Evolutionary conservation across 2,797 vertebrate species (phyloP), one percentile per base, ranked within the genome.

Genomic region (Xerus rutilus): DNA sequence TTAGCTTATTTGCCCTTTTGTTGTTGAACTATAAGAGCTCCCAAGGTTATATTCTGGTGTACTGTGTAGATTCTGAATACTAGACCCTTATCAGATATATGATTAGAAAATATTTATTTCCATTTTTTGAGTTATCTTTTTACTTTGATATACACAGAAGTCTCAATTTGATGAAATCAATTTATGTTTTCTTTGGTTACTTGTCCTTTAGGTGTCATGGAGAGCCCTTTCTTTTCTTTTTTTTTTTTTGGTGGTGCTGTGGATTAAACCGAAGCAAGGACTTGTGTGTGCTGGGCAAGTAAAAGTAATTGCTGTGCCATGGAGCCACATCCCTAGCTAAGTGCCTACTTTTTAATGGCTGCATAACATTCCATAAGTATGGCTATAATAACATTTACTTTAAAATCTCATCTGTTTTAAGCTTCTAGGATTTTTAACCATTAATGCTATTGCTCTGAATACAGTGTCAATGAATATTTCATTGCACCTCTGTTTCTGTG

Each of bases 401-500:
- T 57, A 94, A 86, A 81, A 65, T 57, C 28, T 88, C 12, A 52
- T 57, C 7, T 69, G 72, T 59, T 77, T 45, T 94, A n/a, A 54
- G 13, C 82, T 84, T 95, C 18, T 86, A 47, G 76, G 49, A 17
- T 49, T 79, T 54, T 39, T 88, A 18, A 59, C 70, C 30, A n/a
- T 93, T 35, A 92, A 67, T 87, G 5, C 15, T 82, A 10, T 72
- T 97, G 32, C 35, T 81, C 43, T 81, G 52, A 93, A 76, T 70
- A 47, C 20, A 88, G 14, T 72, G 14, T 65, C 20, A 17, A 76
- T 92, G 69, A 70, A 39, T 43, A 87, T 74, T 79, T 86, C 35
- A 70, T 83, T 81, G 52, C 45, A 43, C 88, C 54, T 83, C 30
- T 57, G 14, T 83, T 78, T 95, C 79, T 45, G 1, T 52, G 52